Conservation (phyloP, 2,888 invertebrate species). For the Torymus aiolomorphi region DNA sequence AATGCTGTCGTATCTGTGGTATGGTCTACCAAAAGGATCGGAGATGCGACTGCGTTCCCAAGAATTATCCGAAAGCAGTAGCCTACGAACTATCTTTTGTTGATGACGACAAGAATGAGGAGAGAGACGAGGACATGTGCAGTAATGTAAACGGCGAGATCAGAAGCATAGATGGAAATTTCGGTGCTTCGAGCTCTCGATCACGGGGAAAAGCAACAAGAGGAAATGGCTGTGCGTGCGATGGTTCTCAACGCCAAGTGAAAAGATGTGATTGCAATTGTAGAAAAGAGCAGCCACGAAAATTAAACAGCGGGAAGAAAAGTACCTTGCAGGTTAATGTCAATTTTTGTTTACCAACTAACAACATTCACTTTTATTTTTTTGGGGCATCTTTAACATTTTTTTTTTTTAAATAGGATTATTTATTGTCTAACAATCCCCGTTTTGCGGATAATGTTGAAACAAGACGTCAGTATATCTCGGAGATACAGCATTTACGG, state of each 20-base stretch:
- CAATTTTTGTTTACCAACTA: neutral
- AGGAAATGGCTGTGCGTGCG: constrained; percentile 29
- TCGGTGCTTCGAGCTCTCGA: neutral
- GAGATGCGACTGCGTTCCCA: constrained; percentile 63
- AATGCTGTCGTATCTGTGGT: constrained; percentile 69
- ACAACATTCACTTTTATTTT: too few species aligned
- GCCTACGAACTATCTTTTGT: constrained; percentile 76
- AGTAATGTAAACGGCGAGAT: constrained; percentile 70
- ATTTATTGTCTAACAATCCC: constrained; percentile 83
- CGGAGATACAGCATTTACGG: constrained; percentile 76
- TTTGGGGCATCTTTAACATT: neutral
- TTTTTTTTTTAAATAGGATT: constrained; percentile 78
- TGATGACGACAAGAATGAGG: constrained; percentile 45
- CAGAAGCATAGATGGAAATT: constrained; percentile 36
- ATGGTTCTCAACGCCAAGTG: neutral
- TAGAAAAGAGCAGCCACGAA: neutral
- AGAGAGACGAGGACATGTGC: neutral
- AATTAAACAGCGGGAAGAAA: constrained; percentile 9
- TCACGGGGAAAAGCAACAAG: neutral
- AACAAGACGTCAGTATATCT: constrained; percentile 76
- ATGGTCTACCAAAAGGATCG: constrained; percentile 65
- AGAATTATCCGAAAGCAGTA: constrained; percentile 73
- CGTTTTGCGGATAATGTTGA: constrained; percentile 81
- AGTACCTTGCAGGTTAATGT: constrained; percentile 44
- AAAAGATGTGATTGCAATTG: constrained; percentile 35